phyloP scores from a whole-genome alignment of 2,888 invertebrate species.

The Apotomis turbidana region DNA sequence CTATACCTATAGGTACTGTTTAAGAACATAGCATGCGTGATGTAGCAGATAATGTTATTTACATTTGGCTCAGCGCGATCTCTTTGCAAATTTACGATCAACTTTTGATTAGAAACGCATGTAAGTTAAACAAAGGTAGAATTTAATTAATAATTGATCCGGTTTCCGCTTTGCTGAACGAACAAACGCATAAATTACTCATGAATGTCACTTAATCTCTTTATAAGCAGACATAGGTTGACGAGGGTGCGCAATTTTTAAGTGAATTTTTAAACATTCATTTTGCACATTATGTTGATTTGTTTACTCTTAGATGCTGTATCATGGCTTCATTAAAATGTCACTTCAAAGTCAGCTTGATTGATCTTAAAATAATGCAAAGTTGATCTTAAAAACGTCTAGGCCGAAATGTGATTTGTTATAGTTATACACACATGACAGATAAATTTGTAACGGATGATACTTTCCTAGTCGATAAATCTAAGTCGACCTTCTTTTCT shows the following conservation, averaged over 20 bases:
- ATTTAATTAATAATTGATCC: slow-evolving; percentile 43
- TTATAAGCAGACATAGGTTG: slow-evolving; percentile 61
- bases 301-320: slow-evolving; percentile 10
- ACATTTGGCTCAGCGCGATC: neutral
- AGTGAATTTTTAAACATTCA: slow-evolving; percentile 61
- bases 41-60: too few species aligned
- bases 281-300: slow-evolving; percentile 53
- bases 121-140: neutral
- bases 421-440: slow-evolving; percentile 11
- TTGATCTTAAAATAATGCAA: neutral
- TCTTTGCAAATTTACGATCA: neutral
- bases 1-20: too few species aligned
- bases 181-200: slow-evolving; percentile 50
- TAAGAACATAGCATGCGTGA: too few species aligned
- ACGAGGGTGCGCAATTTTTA: slow-evolving; percentile 67
- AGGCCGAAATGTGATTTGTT: neutral
- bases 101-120: neutral
- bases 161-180: slow-evolving; percentile 23
- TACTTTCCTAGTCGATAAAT: slow-evolving; percentile 44
- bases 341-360: neutral
- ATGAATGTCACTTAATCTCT: slow-evolving; percentile 62
- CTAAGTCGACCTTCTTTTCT: slow-evolving; percentile 49
- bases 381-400: neutral
- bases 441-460: slow-evolving; percentile 5
- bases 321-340: neutral